Conservation (phyloP, 2,113 vertebrate genomes). For the Eulemur rufifrons region DNA sequence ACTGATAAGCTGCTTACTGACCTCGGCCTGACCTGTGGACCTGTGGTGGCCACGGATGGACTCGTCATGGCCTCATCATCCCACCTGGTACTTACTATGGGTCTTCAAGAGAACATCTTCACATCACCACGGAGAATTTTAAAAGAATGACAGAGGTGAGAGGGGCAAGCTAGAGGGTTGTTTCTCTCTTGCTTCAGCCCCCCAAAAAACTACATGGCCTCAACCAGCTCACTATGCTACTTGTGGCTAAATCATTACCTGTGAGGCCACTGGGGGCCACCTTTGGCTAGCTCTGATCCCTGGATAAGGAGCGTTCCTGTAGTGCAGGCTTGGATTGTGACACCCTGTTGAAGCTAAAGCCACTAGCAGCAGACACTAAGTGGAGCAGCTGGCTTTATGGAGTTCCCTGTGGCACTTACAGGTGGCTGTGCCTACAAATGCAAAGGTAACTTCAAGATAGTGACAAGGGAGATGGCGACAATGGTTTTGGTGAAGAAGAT, state of each 20-base stretch:
- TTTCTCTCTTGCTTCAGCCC: background rate
- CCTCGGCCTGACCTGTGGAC: background rate
- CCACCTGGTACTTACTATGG: background rate
- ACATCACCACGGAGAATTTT: background rate
- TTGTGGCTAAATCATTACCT: background rate
- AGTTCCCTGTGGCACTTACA: background rate
- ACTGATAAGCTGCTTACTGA: background rate
- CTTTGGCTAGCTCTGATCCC: background rate
- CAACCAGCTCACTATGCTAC: background rate
- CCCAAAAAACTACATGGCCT: background rate
- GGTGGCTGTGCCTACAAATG: background rate
- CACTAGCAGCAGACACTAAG: fast-evolving
- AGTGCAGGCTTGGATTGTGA: background rate
- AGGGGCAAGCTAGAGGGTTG: fast-evolving
- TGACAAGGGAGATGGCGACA: background rate
- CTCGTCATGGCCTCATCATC: fast-evolving
- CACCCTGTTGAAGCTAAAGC: background rate
- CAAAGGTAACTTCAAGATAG: background rate
- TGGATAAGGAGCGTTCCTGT: fast-evolving
- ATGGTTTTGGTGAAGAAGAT: background rate
- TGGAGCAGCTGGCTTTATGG: background rate
- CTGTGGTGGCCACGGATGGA: fast-evolving
- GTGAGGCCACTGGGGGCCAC: fast-evolving
- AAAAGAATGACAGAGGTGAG: background rate
- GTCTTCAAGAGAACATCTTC: background rate